These are phyloP conservation scores for Lycopodina hypogea DNA, from an alignment of 37 sponge, comb jelly and placozoan genomes.

Conservation along the genomic window DNA sequence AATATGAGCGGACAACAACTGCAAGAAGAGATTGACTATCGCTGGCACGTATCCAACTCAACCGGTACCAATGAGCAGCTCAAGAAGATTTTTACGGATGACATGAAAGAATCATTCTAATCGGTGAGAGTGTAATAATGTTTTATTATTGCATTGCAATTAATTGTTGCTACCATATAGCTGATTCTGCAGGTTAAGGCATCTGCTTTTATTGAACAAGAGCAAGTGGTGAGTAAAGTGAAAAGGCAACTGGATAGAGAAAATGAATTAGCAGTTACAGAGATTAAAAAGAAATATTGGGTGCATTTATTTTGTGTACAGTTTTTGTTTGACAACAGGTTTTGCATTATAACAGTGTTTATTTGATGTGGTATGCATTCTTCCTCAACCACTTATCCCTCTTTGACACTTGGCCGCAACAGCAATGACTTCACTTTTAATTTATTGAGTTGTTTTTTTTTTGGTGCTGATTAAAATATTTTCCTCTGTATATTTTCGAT, in stretches of 20 bases:
- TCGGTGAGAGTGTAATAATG: slow-evolving; percentile 34
- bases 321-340: too few relatives aligned
- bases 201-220: slow-evolving; percentile 50
- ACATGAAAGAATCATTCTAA: slow-evolving; percentile 63
- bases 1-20: slow-evolving; percentile 60
- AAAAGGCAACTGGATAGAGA: slow-evolving; percentile 67
- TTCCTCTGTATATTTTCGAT: too few relatives aligned
- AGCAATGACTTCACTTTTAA: too few relatives aligned
- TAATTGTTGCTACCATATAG: neutral
- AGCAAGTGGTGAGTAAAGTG: slow-evolving; percentile 63
- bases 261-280: slow-evolving; percentile 70
- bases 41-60: slow-evolving; percentile 68
- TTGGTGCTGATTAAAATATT: too few relatives aligned
- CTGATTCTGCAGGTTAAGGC: slow-evolving; percentile 40
- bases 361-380: too few relatives aligned
- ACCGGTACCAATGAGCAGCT: slow-evolving; percentile 47
- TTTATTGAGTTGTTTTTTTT: too few relatives aligned
- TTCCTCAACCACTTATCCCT: too few relatives aligned
- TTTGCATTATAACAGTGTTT: too few relatives aligned
- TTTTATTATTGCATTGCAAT: neutral
- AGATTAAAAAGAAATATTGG: slow-evolving; percentile 94
- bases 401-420: too few relatives aligned
- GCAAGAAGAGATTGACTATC: slow-evolving; percentile 60
- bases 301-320: too few relatives aligned
- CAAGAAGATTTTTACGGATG: slow-evolving; percentile 38